Base-by-base conservation (phyloP, 1,140 invertebrate species). In the Bombyx mandarina region DNA sequence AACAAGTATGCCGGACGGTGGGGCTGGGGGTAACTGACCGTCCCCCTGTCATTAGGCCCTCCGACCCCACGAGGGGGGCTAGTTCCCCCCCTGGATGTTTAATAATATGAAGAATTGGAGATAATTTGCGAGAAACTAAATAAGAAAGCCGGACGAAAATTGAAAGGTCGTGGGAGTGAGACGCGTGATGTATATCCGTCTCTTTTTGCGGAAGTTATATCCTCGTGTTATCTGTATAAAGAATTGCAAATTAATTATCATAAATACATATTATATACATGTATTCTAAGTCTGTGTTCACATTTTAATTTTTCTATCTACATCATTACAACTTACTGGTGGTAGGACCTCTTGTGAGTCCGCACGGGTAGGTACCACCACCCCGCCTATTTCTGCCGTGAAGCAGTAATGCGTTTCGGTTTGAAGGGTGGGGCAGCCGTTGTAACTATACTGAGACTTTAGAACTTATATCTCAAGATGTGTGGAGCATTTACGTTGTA, bases 31-130 rank as follows among this genome's bases (percentile, higher is more conserved):
- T 71, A 66, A 68, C 75, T 86, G 80, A 86, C 80, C 79, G 78
- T 73, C 76, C 75, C 75, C 73, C 75, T 71, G 73, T 84, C 79
- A 86, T 86, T 86, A 86, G 68, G 65, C 71, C 75, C 68, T 74
- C 63, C 56, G 44, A 43, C 56, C 56, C 60, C 66, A 61, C 45
- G 52, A 35, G 64, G 76, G 71, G 61, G 73, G 72, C 68, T 75
- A 75, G 73, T 79, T 76, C 74, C 71, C 73, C 64, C 82, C 82
- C 72, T 77, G 69, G 82, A 82, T 83, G 82, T 84, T 84, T 86
- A 86, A 86, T 86, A 84, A 86, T 84, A 86, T 86, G 82, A 86
- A 86, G 82, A 86, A 86, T 86, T 86, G 82, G 82, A 84, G 82
- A 84, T 86, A 86, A 86, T 86, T 86, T 86, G 82, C 82, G 82